Evolutionary conservation across 2,797 vertebrate genomes (phyloP).

Genomic region (Mus minutoides): DNA sequence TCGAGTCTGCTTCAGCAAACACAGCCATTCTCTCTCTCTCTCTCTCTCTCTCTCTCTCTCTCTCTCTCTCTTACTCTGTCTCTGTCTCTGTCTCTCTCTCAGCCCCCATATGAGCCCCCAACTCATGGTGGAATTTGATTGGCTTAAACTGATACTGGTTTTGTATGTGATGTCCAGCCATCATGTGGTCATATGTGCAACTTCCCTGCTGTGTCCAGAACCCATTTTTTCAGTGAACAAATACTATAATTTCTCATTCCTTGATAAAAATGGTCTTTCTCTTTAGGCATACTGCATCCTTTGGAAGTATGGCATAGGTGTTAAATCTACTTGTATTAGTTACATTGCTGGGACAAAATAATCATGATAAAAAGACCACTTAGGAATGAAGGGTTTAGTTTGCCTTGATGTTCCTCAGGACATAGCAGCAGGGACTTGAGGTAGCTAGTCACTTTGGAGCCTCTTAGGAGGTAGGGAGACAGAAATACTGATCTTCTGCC

Average conservation of each 20-base stretch:
- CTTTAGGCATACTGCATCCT: not conserved
- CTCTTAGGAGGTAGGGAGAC: not conserved
- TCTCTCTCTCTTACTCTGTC: no score
- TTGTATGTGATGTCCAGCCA: not conserved
- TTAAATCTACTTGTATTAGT: not conserved
- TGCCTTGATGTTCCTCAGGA: not conserved
- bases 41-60: no score
- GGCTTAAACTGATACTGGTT: not conserved
- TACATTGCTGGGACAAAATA: not conserved
- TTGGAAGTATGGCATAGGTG: accelerated
- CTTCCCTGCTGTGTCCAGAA: not conserved
- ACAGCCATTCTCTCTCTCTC: no score
- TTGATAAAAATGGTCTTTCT: not conserved
- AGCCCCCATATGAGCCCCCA: no score
- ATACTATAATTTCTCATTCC: not conserved
- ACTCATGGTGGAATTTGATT: no score
- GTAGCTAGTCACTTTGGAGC: not conserved
- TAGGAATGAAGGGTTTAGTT: not conserved
- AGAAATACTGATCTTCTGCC: not conserved
- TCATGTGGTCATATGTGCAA: not conserved
- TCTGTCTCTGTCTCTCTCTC: no score
- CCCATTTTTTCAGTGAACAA: not conserved
- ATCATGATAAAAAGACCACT: not conserved
- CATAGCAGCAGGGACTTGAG: not conserved
- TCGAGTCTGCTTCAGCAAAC: no score